phyloP scores from a whole-genome alignment of 2,888 invertebrate genomes.

The Cenopis cana region DNA sequence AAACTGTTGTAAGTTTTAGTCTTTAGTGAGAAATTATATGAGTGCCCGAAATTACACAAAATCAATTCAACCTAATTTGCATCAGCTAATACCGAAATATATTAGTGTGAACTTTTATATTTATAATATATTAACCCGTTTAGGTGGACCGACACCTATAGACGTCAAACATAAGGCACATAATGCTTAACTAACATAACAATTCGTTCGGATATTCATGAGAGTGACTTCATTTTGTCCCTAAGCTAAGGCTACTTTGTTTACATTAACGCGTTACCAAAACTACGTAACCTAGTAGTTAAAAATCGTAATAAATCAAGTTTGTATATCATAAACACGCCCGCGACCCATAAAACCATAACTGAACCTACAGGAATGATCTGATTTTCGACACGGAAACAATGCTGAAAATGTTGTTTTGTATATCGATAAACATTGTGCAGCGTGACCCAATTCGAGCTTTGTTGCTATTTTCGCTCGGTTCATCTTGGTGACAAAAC shows the following conservation, averaged over 20 bases:
- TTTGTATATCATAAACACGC: constrained; percentile 28
- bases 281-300: constrained; percentile 24
- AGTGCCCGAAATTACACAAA: too few relatives aligned
- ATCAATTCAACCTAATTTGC: too few relatives aligned
- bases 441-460: constrained; percentile 23
- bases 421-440: constrained; percentile 16
- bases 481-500: constrained; percentile 31
- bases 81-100: too few relatives aligned
- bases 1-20: too few relatives aligned
- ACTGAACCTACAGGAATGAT: constrained; percentile 12
- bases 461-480: constrained; percentile 30
- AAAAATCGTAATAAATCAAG: constrained; percentile 30
- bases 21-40: too few relatives aligned
- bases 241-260: constrained; percentile 6
- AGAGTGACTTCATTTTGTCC: neutral
- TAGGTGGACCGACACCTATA: too few relatives aligned
- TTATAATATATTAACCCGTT: too few relatives aligned
- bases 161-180: too few relatives aligned
- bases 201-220: neutral
- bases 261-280: constrained; percentile 29
- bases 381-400: constrained; percentile 8
- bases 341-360: constrained; percentile 24
- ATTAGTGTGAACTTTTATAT: too few relatives aligned
- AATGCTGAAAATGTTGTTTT: constrained; percentile 5
- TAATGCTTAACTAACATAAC: too few relatives aligned